Percentiles rank a stretch among this genome's conserved stretches.
phyloP scores from a whole-genome alignment of 2,888 invertebrate genomes.

The Cryptus armator region DNA sequence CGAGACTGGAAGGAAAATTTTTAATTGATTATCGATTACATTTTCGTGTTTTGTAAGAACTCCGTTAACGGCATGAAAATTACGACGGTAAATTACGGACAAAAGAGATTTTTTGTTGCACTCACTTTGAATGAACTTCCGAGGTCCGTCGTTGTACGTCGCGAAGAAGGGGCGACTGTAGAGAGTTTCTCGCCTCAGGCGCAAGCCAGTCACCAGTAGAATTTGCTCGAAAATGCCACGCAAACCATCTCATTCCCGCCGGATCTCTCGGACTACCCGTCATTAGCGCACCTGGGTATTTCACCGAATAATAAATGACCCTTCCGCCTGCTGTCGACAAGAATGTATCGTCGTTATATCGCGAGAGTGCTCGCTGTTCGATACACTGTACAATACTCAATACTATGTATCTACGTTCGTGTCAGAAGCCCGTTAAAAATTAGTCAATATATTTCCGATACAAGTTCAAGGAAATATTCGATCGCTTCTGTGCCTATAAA shows the following conservation, averaged over 20 bases:
- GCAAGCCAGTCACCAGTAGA: conserved; percentile 28
- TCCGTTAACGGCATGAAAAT: not conserved
- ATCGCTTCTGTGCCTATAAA: not conserved
- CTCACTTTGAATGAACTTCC: not conserved
- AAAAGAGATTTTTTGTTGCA: not conserved
- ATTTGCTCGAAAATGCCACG: conserved; percentile 35
- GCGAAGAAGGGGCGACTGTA: not conserved
- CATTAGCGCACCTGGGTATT: conserved; percentile 49
- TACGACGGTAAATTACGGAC: not conserved
- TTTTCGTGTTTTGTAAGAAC: not conserved
- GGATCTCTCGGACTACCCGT: conserved; percentile 11
- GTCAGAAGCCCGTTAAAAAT: conserved; percentile 12
- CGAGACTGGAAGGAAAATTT: too few relatives aligned
- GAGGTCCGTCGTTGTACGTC: not conserved
- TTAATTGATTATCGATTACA: not conserved
- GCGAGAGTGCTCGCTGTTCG: not conserved
- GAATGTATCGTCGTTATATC: conserved; percentile 23
- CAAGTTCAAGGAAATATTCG: not conserved
- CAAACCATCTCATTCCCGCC: conserved; percentile 22
- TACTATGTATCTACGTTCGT: conserved; percentile 1
- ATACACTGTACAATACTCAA: not conserved
- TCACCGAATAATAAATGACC: conserved; percentile 39
- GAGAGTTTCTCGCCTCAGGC: conserved; percentile 24
- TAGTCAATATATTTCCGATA: conserved; percentile 6
- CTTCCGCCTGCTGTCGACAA: conserved; percentile 41